Conservation (phyloP, 2,888 invertebrate species). For the Ecliptopera silaceata region DNA sequence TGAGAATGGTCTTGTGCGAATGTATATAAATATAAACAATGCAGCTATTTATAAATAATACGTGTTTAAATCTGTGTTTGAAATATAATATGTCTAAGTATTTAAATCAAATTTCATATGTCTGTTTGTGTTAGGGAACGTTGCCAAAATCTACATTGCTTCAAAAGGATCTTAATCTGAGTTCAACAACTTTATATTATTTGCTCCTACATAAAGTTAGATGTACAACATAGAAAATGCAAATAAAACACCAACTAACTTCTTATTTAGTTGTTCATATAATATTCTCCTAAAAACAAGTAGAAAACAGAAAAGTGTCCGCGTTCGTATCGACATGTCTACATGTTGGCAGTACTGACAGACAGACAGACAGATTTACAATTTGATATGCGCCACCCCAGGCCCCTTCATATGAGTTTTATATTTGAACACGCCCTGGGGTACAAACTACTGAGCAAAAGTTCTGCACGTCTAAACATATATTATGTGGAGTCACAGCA, state of each 20-base stretch:
- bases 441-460: neutral
- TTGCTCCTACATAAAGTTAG: too few species aligned
- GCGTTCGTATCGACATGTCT: constrained; percentile 15
- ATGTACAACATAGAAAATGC: too few species aligned
- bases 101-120: too few species aligned
- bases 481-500: neutral
- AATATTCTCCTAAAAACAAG: neutral
- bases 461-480: neutral
- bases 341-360: constrained; percentile 6
- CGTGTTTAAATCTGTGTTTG: too few species aligned
- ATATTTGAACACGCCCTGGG: constrained; percentile 27
- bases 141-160: constrained; percentile 23
- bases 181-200: constrained; percentile 15
- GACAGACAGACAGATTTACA: constrained; percentile 34
- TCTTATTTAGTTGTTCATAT: too few species aligned
- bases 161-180: constrained; percentile 3
- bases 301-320: neutral
- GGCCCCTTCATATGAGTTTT: constrained; percentile 30
- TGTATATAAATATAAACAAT: too few species aligned
- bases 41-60: too few species aligned
- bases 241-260: too few species aligned
- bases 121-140: constrained; percentile 4
- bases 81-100: too few species aligned
- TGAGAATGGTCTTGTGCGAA: too few species aligned
- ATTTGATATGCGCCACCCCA: constrained; percentile 36